Evolutionary conservation across 2,797 vertebrate species (phyloP), one percentile per base, ranked within the genome.

Genomic region (Scyliorhinus canicula): DNA sequence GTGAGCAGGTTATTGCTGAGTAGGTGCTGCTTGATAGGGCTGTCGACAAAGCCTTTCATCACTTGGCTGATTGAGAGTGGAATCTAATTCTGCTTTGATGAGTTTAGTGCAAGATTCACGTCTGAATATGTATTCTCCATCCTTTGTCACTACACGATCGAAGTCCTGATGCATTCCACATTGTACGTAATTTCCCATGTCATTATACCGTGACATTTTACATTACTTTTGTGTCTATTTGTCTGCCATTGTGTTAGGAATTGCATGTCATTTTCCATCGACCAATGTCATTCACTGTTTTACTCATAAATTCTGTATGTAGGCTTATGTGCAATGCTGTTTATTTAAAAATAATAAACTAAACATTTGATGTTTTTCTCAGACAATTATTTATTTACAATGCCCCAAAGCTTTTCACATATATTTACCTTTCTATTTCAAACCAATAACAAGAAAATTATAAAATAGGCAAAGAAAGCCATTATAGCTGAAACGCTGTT

Each of bases 391-490:
- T 95, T 95, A 44, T 63, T 95, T 11, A 31, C 0, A 95, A 86
- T 6, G 95, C 44, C 28, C 95, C 24, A 95, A 74, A 11, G 94
- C 4, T 79, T 93, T 85, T 26, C 28, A 95, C 24, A 95, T 60
- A 16, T 1, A 19, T 44, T 5, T 50, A 95, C 24, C 2, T 95
- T 35, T 35, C 44, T 85, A 50, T 82, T 71, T 26, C 86, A 19
- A 95, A 67, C 6, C 0, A 96, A 35, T 93, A 95, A 95, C 60
- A 0, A 95, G 12, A 95, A 1, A 19, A 95, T 85, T 57, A 0
- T 44, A 77, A 95, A 95, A 96, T 40, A n/a, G 95, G 16, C 95
- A 95, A 95, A 95, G 28, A 31, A n/a, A 0, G 95, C 95, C 88
- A 93, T 12, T 0, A 3, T 35, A 95, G 31, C 31, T 85, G 74